Conservation (phyloP, 2,888 invertebrate species). For the Phoenoteleia sp. region DNA sequence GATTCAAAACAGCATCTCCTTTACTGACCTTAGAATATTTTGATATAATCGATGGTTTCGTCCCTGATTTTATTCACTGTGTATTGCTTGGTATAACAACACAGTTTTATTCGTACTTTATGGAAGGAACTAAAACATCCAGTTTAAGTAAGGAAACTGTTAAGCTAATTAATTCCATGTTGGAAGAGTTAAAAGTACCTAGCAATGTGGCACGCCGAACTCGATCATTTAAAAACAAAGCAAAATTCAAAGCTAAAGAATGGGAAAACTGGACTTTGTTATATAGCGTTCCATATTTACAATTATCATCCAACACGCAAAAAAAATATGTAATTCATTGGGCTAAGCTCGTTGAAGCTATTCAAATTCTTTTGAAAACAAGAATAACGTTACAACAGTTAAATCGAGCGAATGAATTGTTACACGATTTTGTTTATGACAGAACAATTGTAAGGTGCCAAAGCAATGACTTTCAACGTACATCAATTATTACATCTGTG, state of each 20-base stretch:
- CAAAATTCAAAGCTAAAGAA: neutral
- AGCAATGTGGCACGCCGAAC: too few relatives aligned
- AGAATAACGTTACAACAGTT: neutral
- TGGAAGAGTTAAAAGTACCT: too few relatives aligned
- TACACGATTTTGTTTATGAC: conserved; percentile 3
- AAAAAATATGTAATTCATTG: too few relatives aligned
- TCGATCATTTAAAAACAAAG: too few relatives aligned
- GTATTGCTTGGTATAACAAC: conserved; percentile 31
- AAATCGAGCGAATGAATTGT: neutral
- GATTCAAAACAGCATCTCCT: conserved; percentile 23
- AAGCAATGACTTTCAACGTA: conserved; percentile 32
- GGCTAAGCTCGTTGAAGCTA: neutral
- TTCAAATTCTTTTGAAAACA: neutral
- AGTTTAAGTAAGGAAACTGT: neutral
- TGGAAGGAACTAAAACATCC: too few relatives aligned
- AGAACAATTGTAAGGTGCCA: conserved; percentile 5
- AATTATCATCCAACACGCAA: too few relatives aligned
- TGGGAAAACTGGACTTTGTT: too few relatives aligned
- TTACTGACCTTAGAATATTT: conserved; percentile 36
- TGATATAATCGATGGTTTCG: conserved; percentile 56
- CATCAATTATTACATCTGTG: conserved; percentile 45
- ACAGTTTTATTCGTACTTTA: conserved; percentile 64
- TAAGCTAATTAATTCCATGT: too few relatives aligned
- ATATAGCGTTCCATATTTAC: too few relatives aligned
- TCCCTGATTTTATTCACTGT: conserved; percentile 63